phyloP scores from a whole-genome alignment of 1,140 invertebrate genomes.

The Drosophila lini region DNA sequence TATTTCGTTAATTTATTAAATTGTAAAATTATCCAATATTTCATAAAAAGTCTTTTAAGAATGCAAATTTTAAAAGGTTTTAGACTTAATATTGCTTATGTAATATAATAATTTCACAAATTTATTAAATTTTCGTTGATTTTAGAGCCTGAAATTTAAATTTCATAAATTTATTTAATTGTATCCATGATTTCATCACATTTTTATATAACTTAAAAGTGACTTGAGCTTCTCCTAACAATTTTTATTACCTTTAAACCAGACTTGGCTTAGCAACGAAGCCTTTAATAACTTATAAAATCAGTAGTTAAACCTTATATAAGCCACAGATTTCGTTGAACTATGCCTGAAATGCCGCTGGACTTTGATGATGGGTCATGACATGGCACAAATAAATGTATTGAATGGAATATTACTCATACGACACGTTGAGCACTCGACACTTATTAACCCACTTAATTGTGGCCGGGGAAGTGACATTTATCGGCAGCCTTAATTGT shows the following conservation, averaged over 20 bases:
- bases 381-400: slow-evolving; percentile 25
- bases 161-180: background rate
- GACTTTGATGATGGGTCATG: slow-evolving; percentile 40
- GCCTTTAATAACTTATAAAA: slow-evolving; percentile 16
- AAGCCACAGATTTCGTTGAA: slow-evolving; percentile 16
- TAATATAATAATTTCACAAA: background rate
- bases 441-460: slow-evolving; percentile 53
- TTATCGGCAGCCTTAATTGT: slow-evolving; percentile 45
- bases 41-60: background rate
- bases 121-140: background rate
- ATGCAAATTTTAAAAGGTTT: background rate
- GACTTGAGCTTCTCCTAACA: background rate
- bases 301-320: slow-evolving; percentile 3
- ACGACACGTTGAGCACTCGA: slow-evolving; percentile 23
- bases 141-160: background rate
- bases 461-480: slow-evolving; percentile 36
- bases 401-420: slow-evolving; percentile 43
- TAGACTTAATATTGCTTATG: background rate
- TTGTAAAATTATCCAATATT: background rate
- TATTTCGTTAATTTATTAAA: background rate
- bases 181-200: slow-evolving; percentile 1
- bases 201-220: background rate
- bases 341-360: background rate
- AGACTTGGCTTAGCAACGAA: background rate
- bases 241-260: background rate